These are phyloP conservation scores for Eristalis pertinax DNA, from an alignment of 2,888 invertebrate species.

Conservation along the genomic window DNA sequence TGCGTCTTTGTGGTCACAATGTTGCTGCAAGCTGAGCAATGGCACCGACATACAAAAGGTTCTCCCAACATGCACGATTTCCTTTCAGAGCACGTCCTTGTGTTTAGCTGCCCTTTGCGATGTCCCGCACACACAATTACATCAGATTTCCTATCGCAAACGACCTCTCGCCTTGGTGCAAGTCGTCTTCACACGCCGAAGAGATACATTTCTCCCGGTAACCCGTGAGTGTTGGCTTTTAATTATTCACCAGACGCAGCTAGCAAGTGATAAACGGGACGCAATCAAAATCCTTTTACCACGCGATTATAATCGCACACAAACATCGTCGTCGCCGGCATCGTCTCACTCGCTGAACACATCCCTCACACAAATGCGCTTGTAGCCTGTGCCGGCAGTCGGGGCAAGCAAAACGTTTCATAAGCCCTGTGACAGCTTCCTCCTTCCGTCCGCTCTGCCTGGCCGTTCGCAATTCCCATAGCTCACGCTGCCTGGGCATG, in stretches of 20 bases:
- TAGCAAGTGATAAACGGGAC: constrained; percentile 43
- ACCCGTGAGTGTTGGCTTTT: constrained; percentile 15
- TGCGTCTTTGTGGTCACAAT: too few species aligned
- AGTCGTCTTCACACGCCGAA: too few species aligned
- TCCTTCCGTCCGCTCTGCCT: constrained; percentile 2
- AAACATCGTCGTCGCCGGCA: constrained; percentile 18
- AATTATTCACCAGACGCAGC: constrained; percentile 55
- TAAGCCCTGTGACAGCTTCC: constrained; percentile 44
- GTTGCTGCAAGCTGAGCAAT: too few species aligned
- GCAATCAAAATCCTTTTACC: constrained; percentile 68
- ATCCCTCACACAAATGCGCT: not conserved
- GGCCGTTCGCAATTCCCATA: not conserved
- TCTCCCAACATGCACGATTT: not conserved
- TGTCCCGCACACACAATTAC: not conserved
- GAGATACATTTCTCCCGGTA: not conserved
- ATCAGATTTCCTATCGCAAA: not conserved
- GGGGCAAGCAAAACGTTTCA: constrained; percentile 45
- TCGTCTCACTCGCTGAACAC: not conserved
- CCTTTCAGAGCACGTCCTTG: not conserved
- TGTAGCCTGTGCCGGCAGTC: not conserved
- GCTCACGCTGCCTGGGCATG: not conserved
- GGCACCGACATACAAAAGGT: too few species aligned
- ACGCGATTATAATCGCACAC: constrained; percentile 56
- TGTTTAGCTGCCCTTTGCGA: not conserved
- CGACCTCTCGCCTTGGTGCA: too few species aligned